Conservation (phyloP, 2,797 vertebrate genomes). For the Aplochiton taeniatus region DNA sequence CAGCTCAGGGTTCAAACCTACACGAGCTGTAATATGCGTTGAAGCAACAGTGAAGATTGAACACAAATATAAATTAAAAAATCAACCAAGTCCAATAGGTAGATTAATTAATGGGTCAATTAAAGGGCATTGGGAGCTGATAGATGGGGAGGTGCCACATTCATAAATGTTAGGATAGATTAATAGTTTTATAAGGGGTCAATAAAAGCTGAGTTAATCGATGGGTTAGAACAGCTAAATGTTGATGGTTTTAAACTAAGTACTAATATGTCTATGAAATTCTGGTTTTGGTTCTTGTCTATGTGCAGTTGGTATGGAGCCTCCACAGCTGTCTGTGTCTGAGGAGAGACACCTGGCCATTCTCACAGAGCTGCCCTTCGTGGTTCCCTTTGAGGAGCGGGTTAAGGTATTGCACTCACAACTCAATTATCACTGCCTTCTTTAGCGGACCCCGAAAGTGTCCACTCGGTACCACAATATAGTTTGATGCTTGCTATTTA, state of each 20-base stretch:
- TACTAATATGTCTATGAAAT: too few relatives aligned
- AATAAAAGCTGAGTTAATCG: background rate
- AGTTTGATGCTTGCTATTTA: too few relatives aligned
- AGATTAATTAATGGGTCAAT: slow-evolving; percentile 5
- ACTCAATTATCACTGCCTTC: background rate
- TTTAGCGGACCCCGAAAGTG: too few relatives aligned
- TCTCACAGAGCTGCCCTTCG: slow-evolving; percentile 96
- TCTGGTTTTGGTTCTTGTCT: background rate
- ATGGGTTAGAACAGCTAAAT: background rate
- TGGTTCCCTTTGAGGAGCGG: slow-evolving; percentile 97
- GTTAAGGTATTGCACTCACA: slow-evolving; percentile 84
- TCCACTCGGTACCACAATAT: too few relatives aligned
- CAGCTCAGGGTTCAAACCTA: too few relatives aligned
- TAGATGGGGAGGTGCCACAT: slow-evolving; percentile 11
- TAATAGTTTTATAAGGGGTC: background rate
- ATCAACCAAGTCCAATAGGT: too few relatives aligned
- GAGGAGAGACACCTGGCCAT: slow-evolving; percentile 97
- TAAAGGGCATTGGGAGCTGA: background rate
- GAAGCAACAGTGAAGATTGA: too few relatives aligned
- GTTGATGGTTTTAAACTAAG: too few relatives aligned
- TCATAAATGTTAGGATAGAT: slow-evolving; percentile 5
- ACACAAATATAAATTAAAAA: too few relatives aligned
- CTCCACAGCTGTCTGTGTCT: slow-evolving; percentile 93
- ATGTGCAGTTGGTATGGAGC: slow-evolving; percentile 86
- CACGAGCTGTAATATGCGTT: too few relatives aligned